Evolutionary conservation across 2,113 vertebrate genomes (phyloP).

Genomic region (Cathartes aura): DNA sequence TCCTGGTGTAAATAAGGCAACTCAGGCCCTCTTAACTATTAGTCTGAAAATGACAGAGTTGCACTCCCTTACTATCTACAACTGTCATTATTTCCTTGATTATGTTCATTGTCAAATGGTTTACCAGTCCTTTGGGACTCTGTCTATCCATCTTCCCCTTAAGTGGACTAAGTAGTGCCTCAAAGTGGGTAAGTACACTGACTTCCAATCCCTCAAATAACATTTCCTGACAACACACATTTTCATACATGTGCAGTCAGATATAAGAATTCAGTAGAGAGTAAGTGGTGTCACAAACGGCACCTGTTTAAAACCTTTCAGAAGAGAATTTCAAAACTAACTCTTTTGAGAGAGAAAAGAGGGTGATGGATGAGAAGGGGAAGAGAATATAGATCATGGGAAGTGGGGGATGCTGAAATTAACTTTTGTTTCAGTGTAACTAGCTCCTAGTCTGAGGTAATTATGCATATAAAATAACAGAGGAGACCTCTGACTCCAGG

Average conservation of each 20-base stretch:
- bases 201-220: background rate
- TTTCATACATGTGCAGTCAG: background rate
- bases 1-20: background rate
- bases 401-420: background rate
- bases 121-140: background rate
- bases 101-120: background rate
- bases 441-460: background rate
- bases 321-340: background rate
- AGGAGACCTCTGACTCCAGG: background rate
- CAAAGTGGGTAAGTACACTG: background rate
- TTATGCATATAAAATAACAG: background rate
- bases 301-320: background rate
- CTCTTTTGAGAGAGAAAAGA: background rate
- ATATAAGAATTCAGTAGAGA: background rate
- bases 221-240: background rate
- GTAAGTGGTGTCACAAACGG: rapidly evolving
- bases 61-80: background rate
- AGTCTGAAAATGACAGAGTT: background rate
- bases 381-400: background rate
- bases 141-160: background rate
- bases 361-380: background rate
- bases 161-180: background rate
- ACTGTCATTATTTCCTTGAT: background rate
- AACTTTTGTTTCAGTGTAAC: background rate
- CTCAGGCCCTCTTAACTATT: background rate